These are phyloP conservation scores for Solea solea DNA, from an alignment of 2,113 vertebrate species.

Conservation along the genomic window DNA sequence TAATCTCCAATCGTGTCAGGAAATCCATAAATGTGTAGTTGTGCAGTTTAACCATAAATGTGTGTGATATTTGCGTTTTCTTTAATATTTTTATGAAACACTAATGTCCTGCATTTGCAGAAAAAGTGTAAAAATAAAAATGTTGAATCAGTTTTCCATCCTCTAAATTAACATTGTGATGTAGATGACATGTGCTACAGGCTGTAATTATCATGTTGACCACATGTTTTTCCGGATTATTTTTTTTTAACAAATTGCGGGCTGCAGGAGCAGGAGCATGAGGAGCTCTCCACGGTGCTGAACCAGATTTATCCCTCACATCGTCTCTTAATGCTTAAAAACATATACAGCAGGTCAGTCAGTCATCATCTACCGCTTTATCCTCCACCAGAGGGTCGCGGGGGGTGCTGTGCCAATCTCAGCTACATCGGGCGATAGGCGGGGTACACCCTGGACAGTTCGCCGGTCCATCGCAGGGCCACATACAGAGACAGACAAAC, in stretches of 20 bases:
- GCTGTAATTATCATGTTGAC: background rate
- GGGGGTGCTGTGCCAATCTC: no score
- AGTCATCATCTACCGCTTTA: no score
- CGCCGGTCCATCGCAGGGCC: no score
- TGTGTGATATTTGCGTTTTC: background rate
- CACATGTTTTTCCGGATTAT: background rate
- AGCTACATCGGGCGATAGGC: no score
- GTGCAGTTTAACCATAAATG: no score
- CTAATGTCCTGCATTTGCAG: background rate
- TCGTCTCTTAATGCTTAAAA: conserved; percentile 2
- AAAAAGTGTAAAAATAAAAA: background rate
- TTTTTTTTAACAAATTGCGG: no score
- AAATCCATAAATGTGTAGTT: no score
- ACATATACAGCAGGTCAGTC: no score
- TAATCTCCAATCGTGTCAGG: background rate
- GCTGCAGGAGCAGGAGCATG: background rate
- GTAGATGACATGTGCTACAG: background rate
- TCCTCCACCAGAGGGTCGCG: no score
- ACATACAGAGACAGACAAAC: no score
- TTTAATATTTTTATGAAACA: background rate
- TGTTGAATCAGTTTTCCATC: background rate
- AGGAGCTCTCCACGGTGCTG: conserved; percentile 59
- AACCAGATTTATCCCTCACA: background rate
- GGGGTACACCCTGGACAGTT: no score
- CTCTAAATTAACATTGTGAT: background rate